phyloP scores from a whole-genome alignment of 2,113 vertebrate genomes.

The Mastomys natalensis region DNA sequence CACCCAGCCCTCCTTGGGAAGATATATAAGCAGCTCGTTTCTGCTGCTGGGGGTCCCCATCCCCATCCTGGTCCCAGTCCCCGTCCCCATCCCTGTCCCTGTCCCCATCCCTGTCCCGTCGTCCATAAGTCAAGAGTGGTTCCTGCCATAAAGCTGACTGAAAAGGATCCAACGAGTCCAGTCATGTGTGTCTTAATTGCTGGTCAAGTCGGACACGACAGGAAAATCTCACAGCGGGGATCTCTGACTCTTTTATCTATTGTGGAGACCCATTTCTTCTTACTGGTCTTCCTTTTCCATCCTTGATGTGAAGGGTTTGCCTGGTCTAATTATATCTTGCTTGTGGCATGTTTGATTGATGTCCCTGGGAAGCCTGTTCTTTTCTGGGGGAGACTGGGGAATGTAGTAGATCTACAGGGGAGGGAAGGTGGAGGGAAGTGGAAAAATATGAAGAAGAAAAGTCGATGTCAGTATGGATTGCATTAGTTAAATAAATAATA shows the following conservation, averaged over 20 bases:
- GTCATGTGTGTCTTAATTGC: no score
- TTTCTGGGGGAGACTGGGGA: neutral
- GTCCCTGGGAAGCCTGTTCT: neutral
- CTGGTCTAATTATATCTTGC: neutral
- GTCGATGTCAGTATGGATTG: no score
- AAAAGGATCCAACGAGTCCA: no score
- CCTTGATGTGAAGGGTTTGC: neutral
- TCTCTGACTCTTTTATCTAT: neutral
- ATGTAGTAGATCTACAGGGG: neutral
- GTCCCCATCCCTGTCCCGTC: no score
- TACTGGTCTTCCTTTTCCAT: neutral
- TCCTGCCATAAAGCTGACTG: no score
- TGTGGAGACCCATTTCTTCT: neutral
- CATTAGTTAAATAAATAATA: neutral
- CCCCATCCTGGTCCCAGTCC: no score
- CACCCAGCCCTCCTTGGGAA: no score
- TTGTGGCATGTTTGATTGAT: neutral
- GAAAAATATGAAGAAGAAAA: neutral
- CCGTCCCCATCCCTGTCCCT: no score
- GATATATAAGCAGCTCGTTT: no score
- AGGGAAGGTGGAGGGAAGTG: neutral
- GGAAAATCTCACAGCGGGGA: neutral
- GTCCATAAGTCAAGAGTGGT: no score
- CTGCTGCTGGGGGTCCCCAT: no score
- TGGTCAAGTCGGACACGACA: no score